These are phyloP conservation scores for Caiman crocodilus DNA, from an alignment of 2,797 vertebrate genomes.

Conservation along the genomic window DNA sequence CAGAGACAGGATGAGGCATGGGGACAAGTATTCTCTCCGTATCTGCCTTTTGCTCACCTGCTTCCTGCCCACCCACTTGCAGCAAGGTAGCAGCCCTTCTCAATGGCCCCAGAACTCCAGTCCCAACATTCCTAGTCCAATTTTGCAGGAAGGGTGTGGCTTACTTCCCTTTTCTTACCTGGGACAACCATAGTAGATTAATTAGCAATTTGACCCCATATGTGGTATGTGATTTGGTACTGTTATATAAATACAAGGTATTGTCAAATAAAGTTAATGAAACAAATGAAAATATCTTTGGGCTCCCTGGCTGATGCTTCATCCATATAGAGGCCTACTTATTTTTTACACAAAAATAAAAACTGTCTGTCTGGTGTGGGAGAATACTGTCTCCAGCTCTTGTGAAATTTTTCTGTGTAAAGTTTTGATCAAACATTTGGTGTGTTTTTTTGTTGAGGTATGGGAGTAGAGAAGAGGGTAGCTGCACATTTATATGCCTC, in stretches of 20 bases:
- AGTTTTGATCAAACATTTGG: not conserved
- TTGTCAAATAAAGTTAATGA: not conserved
- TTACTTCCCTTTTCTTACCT: not conserved
- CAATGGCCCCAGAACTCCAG: not conserved
- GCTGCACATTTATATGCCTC: not conserved
- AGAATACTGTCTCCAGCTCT: not conserved
- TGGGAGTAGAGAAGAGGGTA: not conserved
- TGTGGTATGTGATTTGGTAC: not conserved
- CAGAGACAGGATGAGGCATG: not conserved
- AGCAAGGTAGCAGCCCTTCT: not conserved
- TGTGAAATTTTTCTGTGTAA: not conserved
- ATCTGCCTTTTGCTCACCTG: not conserved
- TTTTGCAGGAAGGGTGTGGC: not conserved
- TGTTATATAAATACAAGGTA: not conserved
- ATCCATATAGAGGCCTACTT: not conserved
- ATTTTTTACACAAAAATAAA: no score
- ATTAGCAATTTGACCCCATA: conserved; percentile 5
- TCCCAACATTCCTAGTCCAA: not conserved
- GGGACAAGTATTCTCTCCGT: not conserved
- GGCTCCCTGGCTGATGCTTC: not conserved
- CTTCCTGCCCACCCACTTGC: not conserved
- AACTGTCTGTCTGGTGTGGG: not conserved
- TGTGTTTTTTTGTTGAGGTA: not conserved
- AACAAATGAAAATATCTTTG: not conserved
- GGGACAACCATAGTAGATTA: not conserved